phyloP scores from a whole-genome alignment of 2,888 invertebrate genomes.

The Lottia gigantea region DNA sequence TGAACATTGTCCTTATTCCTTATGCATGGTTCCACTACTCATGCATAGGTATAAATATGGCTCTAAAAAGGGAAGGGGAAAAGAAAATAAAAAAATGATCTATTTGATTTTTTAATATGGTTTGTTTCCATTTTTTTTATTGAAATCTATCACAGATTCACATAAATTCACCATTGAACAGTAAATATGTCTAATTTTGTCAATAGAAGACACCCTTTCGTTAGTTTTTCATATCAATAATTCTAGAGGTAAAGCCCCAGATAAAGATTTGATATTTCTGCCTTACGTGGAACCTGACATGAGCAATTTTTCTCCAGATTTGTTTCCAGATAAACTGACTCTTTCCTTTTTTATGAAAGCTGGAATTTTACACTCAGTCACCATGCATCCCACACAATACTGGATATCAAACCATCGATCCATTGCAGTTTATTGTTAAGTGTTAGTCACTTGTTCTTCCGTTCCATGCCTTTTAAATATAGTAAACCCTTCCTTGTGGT shows the following conservation, averaged over 20 bases:
- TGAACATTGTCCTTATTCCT: slow-evolving; percentile 22
- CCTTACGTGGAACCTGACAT: slow-evolving; percentile 33
- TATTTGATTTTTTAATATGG: not conserved
- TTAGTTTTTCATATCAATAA: slow-evolving; percentile 16
- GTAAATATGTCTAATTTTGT: slow-evolving; percentile 25
- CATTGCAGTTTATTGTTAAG: too few species aligned
- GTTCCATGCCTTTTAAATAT: too few species aligned
- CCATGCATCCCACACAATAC: too few species aligned
- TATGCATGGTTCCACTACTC: slow-evolving; percentile 24
- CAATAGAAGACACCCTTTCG: slow-evolving; percentile 11
- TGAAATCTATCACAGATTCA: slow-evolving; percentile 27
- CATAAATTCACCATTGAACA: slow-evolving; percentile 24
- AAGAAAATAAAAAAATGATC: too few species aligned
- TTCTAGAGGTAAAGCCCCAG: slow-evolving; percentile 27
- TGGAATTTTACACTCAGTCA: not conserved
- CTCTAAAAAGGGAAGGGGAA: slow-evolving; percentile 14
- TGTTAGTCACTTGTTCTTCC: too few species aligned
- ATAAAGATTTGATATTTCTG: slow-evolving; percentile 36
- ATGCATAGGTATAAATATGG: slow-evolving; percentile 17
- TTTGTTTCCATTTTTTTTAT: slow-evolving; percentile 13
- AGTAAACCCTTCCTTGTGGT: too few species aligned
- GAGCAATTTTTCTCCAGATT: slow-evolving; percentile 34
- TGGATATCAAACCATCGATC: too few species aligned
- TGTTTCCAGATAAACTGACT: too few species aligned
- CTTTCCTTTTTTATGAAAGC: not conserved